Conservation (phyloP, 2,888 invertebrate genomes). For the Ennomos fuscantarius region DNA sequence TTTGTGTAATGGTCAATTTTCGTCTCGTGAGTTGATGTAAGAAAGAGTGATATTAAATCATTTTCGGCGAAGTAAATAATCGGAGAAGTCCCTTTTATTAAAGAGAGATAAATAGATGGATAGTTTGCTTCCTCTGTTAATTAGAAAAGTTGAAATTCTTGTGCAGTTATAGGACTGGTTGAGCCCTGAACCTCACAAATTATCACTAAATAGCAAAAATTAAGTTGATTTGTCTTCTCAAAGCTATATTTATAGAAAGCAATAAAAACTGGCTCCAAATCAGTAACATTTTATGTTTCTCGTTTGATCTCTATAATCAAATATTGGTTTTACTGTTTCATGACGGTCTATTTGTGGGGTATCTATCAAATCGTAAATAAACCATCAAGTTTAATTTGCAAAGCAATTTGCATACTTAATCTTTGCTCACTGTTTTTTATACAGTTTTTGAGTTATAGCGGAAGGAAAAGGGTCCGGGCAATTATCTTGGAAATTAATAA, state of each 20-base stretch:
- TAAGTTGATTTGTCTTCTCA: conserved; percentile 22
- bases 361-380: conserved; percentile 29
- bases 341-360: conserved; percentile 19
- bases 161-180: background rate
- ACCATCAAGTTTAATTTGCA: conserved; percentile 26
- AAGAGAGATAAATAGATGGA: background rate
- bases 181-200: conserved; percentile 3
- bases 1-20: background rate
- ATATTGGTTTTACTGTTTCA: conserved; percentile 34
- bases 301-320: conserved; percentile 35
- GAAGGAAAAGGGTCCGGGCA: no score
- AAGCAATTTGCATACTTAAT: conserved; percentile 15
- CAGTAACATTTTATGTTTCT: conserved; percentile 36
- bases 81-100: conserved; percentile 8
- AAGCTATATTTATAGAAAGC: conserved; percentile 46
- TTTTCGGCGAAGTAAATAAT: background rate
- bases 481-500: no score
- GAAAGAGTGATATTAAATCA: background rate
- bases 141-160: conserved; percentile 10
- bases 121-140: conserved; percentile 4
- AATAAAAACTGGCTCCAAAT: conserved; percentile 44
- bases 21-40: background rate
- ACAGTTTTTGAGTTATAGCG: no score
- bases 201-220: conserved; percentile 7
- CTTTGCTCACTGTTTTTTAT: background rate